These are phyloP conservation scores for Lota lota DNA, from an alignment of 2,113 vertebrate species.

Conservation along the genomic window DNA sequence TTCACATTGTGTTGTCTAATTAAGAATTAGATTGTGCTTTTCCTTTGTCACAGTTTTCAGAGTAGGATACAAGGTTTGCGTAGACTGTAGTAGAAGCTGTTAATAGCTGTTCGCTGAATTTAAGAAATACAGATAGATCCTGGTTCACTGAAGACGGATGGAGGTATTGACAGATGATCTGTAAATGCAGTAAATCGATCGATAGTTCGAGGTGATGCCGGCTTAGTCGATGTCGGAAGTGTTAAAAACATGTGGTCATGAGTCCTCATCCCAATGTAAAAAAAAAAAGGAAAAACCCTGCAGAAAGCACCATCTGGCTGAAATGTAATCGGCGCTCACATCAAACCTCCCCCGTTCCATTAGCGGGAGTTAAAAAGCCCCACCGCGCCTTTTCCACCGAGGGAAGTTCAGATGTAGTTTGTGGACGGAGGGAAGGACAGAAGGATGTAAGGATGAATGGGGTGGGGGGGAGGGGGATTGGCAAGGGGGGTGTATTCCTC, in stretches of 20 bases:
- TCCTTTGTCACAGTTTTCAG: conserved; percentile 26
- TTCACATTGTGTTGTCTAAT: conserved; percentile 42
- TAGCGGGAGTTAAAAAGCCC: conserved; percentile 52
- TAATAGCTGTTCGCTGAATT: conserved; percentile 13
- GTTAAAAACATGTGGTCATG: conserved; percentile 60
- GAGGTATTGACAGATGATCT: conserved; percentile 37
- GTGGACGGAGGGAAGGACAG: not conserved
- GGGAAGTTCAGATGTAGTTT: conserved; percentile 47
- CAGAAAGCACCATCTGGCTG: conserved; percentile 63
- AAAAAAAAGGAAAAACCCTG: conserved; percentile 9
- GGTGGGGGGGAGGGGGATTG: too few relatives aligned
- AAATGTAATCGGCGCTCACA: conserved; percentile 54
- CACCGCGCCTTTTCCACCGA: conserved; percentile 34
- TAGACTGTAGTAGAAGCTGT: conserved; percentile 19
- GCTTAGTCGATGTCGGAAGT: conserved; percentile 33
- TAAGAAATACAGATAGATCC: not conserved
- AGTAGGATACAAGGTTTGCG: conserved; percentile 13
- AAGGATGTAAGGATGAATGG: too few relatives aligned
- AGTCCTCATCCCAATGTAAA: conserved; percentile 57
- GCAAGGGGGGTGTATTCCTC: not conserved
- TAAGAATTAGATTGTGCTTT: conserved; percentile 15
- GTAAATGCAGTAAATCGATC: conserved; percentile 50
- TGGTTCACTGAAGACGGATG: conserved; percentile 38
- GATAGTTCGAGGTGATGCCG: conserved; percentile 34
- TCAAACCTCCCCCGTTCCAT: conserved; percentile 58